Conservation (phyloP, 2,113 vertebrate genomes). For the Actinemys pallida region DNA sequence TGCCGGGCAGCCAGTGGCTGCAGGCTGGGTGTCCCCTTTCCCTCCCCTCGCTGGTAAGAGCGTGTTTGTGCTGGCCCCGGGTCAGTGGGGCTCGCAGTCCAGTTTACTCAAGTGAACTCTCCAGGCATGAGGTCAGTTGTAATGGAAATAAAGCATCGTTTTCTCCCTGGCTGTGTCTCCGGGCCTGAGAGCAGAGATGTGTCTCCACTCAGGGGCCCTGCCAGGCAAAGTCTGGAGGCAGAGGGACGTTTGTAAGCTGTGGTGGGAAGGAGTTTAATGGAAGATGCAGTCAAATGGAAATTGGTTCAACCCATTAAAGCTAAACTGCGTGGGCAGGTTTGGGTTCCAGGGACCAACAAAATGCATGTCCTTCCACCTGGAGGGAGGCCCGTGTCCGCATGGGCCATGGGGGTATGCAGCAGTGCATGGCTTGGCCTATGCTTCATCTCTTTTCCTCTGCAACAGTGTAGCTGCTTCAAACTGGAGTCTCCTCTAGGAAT, state of each 20-base stretch:
- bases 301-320: neutral
- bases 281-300: neutral
- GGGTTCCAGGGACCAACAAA: neutral
- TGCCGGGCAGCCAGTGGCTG: neutral
- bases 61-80: neutral
- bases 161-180: neutral
- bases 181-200: neutral
- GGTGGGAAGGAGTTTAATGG: neutral
- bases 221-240: neutral
- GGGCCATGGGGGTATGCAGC: too few species aligned
- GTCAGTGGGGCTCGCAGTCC: too few species aligned
- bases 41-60: neutral
- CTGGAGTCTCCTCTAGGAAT: too few species aligned
- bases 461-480: neutral
- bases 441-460: neutral
- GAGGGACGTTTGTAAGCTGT: neutral
- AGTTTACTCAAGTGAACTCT: neutral
- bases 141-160: neutral
- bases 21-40: neutral
- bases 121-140: neutral
- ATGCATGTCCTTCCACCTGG: neutral
- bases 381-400: too few species aligned
- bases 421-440: too few species aligned
- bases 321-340: neutral
- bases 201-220: neutral